Base-by-base conservation (phyloP, 2,797 vertebrate genomes). In the Staurois parvus region DNA sequence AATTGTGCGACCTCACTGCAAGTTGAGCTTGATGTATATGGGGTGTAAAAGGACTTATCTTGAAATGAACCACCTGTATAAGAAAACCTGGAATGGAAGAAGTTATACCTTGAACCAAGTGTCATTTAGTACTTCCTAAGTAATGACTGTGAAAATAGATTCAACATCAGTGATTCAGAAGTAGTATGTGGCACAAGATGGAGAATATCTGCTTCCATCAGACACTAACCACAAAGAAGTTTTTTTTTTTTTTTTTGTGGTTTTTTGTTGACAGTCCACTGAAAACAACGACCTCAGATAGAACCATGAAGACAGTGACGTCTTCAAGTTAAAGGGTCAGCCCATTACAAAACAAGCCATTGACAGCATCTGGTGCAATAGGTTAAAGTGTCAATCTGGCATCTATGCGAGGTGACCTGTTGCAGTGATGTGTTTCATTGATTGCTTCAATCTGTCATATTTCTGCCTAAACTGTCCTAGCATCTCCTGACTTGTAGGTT, bases 361-460 rank as follows among this genome's bases (percentile, higher is more conserved):
- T 74, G 70, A 67, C 70, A 82, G 67, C 2, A 24, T 59, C 26
- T 64, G 62, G 37, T 7, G 56, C 37, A 67, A 67, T 42, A 70
- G 79, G 80, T 74, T 85, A 85, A 45, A 67, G 56, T 79, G 69
- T 75, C 70, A 74, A n/a, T 75, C 69, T 80, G 17, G 56, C 45
- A 37, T n/a, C 68, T 70, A 79, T 37, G 59, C 72, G 45, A 85
- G 75, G 70, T 80, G 84, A 85, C 70, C 84, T 74, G 62, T 85
- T 77, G 30, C 70, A 80, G 62, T 79, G 69, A 72, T 75, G 70
- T 37, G 56, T 74, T 85, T 74, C 70, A 85, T 79, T 72, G 56
- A 77, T 84, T 79, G 75, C 75, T 78, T 26, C 67, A 67, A 84
- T 72, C 75, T 78, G 76, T 77, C 75, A 84, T 64, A 34, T 84